Base-by-base conservation (phyloP, 2,888 invertebrate species). In the Agrochola litura region DNA sequence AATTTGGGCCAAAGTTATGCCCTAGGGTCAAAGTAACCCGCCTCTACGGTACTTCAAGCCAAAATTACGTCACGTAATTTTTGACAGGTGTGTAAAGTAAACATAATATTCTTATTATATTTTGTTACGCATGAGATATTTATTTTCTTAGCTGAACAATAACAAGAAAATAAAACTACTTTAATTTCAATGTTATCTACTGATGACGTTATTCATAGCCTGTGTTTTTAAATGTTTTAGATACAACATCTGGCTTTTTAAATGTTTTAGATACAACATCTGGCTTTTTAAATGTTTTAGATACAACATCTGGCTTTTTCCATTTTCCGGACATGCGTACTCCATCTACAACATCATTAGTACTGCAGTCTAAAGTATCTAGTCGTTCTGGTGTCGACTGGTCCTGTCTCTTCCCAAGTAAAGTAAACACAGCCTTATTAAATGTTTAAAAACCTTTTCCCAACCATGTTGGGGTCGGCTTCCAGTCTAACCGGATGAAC, bases 201-300 rank as follows among this genome's bases (percentile, higher is more conserved):
- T 37, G 6, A 49, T 25, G 9, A 70, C 46, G 10, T 46, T 64
- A 41, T 19, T 65, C 2, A 19, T 77, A 66, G 30, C 43, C 14
- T 43, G n/a, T 73, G 1, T 14, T 37, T 43, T 52, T 56, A 14
- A 14, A 37, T 63, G 30, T 73, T 79, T 25, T 25, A 80, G 79
- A 46, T 68, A 49, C 22, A 46, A 63, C 30, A 10, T 37, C 10
- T 9, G n/a, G 41, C 43, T 65, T n/a, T 41, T 43, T 12, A n/a
- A n/a, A n/a, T n/a, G n/a, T 73, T 79, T 25, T 25, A 80, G 79
- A 46, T 68, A 49, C 22, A 46, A 63, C 30, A 10, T 37, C 10
- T 9, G n/a, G 41, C 43, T 14, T 37, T 43, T 52, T 56, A 14
- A 14, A 37, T 63, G 30, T 73, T 79, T 25, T 25, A 80, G 79